Evolutionary conservation across 2,888 invertebrate species (phyloP), one percentile per base, ranked within the genome.

Genomic region (Euplagia quadripunctaria): DNA sequence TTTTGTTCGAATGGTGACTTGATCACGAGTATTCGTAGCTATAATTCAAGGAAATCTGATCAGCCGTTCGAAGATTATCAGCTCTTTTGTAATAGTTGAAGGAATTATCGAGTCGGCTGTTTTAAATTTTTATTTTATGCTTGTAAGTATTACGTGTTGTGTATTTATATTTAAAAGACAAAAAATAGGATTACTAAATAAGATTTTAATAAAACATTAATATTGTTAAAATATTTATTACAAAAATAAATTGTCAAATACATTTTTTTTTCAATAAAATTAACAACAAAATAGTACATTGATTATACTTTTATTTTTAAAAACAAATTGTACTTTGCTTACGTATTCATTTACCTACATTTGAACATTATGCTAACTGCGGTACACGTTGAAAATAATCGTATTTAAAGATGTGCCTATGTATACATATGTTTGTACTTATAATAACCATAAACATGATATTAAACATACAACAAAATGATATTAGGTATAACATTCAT

Each of bases 161-260:
- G 31, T 31, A 31, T 31, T 31, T 31, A 31, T 31, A n/a, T n/a
- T n/a, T n/a, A n/a, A 1, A 31, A 31, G 31, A 31, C 12, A 6
- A 16, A 8, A 41, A 41, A 41, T 7, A 17, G 3, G 43, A 17
- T 9, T n/a, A 17, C 8, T 20, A 20, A n/a, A 31, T 49, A 0
- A 12, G 2, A 20, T 11, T 46, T n/a, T 43, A 12, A 70, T 42
- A 42, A 73, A 63, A 52, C 17, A 70, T 64, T 41, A 63, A 63
- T 71, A 71, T 68, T 78, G 82, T 82, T 82, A 76, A 68, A 77
- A 78, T 78, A 82, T 87, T 88, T 88, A 86, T 86, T 88, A 87
- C 76, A 88, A 88, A 88, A 87, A 88, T 86, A 86, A 81, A 83
- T 82, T 82, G 80, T 84, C 85, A 81, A 81, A 81, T 82, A 82